Base-by-base conservation (phyloP, 2,888 invertebrate genomes). In the Ormyrus rosae region DNA sequence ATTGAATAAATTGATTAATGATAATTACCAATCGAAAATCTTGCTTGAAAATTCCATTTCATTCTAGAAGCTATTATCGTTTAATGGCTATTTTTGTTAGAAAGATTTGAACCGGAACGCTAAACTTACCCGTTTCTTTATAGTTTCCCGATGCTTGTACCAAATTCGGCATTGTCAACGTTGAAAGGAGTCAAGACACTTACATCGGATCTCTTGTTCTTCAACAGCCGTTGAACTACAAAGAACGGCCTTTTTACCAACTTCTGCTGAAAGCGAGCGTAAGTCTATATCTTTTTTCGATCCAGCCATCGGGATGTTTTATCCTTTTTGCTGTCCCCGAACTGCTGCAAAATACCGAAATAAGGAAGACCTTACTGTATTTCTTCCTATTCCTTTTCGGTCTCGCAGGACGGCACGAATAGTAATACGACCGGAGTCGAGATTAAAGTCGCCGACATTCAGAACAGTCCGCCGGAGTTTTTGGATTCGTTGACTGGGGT, bases 381-480 rank as follows among this genome's bases (percentile, higher is more conserved):
- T 34, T 34, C 34, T 34, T 34, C 34, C 34, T 34, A 2, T 34
- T 34, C 34, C 34, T 34, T 34, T 34, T 34, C 34, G 34, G 34
- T 34, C 34, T 34, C 34, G 58, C 85, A 96, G 96, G 97, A 97
- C 88, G 97, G 97, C 0, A 92, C 93, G 10, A 94, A 96, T 84
- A 94, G 94, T 85, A 94, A 95, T 0, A 93, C 94, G 10, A 94
- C 95, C 0, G 94, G 93, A 69, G 95, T 97, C 11, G 95, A 95
- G 86, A 94, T 97, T 48, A 94, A 95, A 83, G 95, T 98, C 0
- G 93, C 94, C 81, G 97, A 97, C 88, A 94, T 97, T 0, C 97
- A 97, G 91, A 96, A 97, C 90, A 95, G 94, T 0, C 96, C 97
- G 0, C 97, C 97, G 0, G 93, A 95, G 75, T 97, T 97, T 91